Evolutionary conservation across 2,888 invertebrate species (phyloP).

Genomic region (Yponomeuta plumbellus): DNA sequence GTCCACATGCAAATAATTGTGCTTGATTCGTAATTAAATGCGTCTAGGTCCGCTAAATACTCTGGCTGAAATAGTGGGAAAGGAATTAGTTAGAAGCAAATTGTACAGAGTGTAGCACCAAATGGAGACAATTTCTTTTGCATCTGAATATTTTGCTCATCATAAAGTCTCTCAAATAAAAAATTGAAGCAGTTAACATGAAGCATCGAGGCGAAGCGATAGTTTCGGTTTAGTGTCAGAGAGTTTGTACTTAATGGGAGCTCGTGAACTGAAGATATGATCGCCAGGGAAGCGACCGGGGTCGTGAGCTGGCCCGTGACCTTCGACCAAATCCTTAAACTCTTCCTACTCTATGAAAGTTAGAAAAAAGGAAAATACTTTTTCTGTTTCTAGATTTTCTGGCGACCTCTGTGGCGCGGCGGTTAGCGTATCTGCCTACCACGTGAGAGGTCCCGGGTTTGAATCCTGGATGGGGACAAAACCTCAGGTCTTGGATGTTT

Average conservation of each 20-base stretch:
- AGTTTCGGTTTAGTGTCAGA: conserved; percentile 11
- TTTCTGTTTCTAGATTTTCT: background rate
- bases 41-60: background rate
- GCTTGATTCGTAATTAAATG: background rate
- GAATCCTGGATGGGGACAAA: too few species aligned
- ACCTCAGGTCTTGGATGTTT: too few species aligned
- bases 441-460: too few species aligned
- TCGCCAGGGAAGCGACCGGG: conserved; percentile 10
- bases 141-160: background rate
- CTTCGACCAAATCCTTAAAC: conserved; percentile 4
- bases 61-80: background rate
- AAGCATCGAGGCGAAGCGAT: conserved; percentile 16
- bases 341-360: conserved; percentile 4
- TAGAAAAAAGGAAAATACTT: background rate
- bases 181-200: background rate
- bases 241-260: conserved; percentile 19
- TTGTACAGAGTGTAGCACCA: background rate
- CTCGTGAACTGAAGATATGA: conserved; percentile 22
- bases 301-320: conserved; percentile 17
- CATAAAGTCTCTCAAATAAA: background rate
- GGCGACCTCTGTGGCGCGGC: too few species aligned
- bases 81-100: background rate
- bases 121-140: background rate
- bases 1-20: background rate
- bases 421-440: too few species aligned